A percentile compares a stretch with the other conserved stretches of the same genome.
These are phyloP conservation scores for Symphodus melops DNA, from an alignment of 2,113 vertebrate species.

Conservation along the genomic window DNA sequence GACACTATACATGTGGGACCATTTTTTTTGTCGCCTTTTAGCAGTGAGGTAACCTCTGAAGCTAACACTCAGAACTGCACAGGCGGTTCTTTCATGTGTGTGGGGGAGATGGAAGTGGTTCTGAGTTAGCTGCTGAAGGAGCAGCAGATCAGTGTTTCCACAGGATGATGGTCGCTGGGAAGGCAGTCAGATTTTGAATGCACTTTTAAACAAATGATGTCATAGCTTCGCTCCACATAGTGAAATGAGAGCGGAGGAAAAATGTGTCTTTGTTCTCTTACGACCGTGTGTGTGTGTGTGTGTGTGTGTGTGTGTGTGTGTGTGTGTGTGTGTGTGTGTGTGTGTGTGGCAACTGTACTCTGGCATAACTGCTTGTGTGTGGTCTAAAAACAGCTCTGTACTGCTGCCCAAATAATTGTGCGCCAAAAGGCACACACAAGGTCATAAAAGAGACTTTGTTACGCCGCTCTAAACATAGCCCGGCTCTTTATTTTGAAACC, in stretches of 20 bases:
- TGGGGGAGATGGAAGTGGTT: neutral
- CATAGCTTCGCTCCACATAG: conserved; percentile 51
- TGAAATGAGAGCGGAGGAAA: conserved; percentile 55
- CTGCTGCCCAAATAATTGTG: conserved; percentile 55
- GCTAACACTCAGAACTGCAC: neutral
- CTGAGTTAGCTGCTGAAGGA: neutral
- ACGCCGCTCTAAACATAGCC: conserved; percentile 61
- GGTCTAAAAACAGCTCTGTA: conserved; percentile 69
- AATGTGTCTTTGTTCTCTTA: conserved; percentile 66
- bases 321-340: conserved; percentile 20
- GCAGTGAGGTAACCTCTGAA: neutral
- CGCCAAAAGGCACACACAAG: conserved; percentile 68
- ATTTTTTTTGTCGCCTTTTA: conserved; percentile 4
- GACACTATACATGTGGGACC: conserved; percentile 14
- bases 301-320: conserved; percentile 16
- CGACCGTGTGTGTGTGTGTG: conserved; percentile 38
- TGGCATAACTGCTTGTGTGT: conserved; percentile 44
- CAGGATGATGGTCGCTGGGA: conserved; percentile 24
- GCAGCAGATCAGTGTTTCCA: conserved; percentile 49
- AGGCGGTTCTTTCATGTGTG: neutral
- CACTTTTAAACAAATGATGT: conserved; percentile 66
- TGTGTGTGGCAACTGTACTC: conserved; percentile 10
- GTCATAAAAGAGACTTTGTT: conserved; percentile 68
- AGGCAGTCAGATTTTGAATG: conserved; percentile 34
- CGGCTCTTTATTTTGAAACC: conserved; percentile 38